Evolutionary conservation across 2,888 invertebrate species (phyloP), one percentile per base, ranked within the genome.

Genomic region (Blastobasis adustella): DNA sequence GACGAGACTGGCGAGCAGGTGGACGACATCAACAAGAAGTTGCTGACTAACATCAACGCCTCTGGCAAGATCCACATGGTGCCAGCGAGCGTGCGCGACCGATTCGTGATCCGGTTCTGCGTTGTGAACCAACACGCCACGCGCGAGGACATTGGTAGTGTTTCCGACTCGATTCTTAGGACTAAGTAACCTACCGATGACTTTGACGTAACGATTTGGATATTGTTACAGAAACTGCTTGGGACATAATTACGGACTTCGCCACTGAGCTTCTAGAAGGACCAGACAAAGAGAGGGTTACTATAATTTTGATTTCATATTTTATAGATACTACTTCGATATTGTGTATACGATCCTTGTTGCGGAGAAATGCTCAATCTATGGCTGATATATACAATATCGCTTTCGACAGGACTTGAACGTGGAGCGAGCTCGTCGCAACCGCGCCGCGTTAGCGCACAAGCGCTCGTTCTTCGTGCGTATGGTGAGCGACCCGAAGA

Each of bases 41-140:
- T 99, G 43, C 82, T 99, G 64, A 96, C 96, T 54, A 92, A 92
- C 59, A 96, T 99, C 64, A 99, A 99, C 73, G 98, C 96, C 54
- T 97, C 98, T 5, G 98, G 98, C 9, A 95, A 95, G 77, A 87
- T 99, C 56, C 98, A 99, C 79, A 98, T 99, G 98, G 98, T 98
- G 8, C 98, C 98, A 0, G 96, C 98, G 0, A 93, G 92, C 46
- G 94, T 98, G 23, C 94, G 96, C 69, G 97, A 97, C 48, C 93
- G 93, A 66, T 98, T 95, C 74, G 95, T 97, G 49, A 97, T 98
- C 65, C 90, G 98, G 52, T 99, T 99, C 86, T 98, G 98, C 72
- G 95, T 98, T 0, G 96, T 97, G 45, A 93, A 97, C 4, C 96
- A 97, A 76, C 93, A 96, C 75, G 96, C 98, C 6, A 93, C 92